Base-by-base conservation (phyloP, 2,888 invertebrate species). In the Gymnoscelis rufifasciata region DNA sequence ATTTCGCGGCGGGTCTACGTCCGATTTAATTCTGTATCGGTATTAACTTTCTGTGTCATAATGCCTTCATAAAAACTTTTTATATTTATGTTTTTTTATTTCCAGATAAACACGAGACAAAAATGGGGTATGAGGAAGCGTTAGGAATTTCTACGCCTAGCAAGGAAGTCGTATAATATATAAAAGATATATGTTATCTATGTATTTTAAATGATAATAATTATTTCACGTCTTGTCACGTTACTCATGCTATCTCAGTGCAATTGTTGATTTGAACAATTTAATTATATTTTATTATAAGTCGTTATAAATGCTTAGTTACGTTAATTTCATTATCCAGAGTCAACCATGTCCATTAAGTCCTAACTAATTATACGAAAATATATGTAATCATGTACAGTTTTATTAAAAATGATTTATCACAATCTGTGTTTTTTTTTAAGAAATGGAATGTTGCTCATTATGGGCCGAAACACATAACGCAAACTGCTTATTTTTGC, bases 81-180 rank as follows among this genome's bases (percentile, higher is more conserved):
- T 19, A 5, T 3, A 19, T 12, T 11, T 14, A 19, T 31, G 26
- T 26, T 3, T 19, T 19, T 19, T 19, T 2, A 3, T 19, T 78
- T 84, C 52, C 82, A 87, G 89, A 84, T 60, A 88, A 86, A 68
- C 77, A 80, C 55, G 92, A 91, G 68, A 88, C 90, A 39, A 91
- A 92, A 71, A 86, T 90, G 24, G 96, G 94, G 39, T 97, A 97
- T 69, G 97, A 97, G 78, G 96, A 96, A 86, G 94, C 97, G 28
- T 90, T 94, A 63, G 97, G 96, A 54, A 96, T 97, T 69, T 96
- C 96, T 36, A 97, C 96, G 28, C 96, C 97, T 7, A 96, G 95
- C 66, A 96, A 97, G 83, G 95, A 96, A 83, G 92, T 94, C 68
- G 82, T 90, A 74, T 90, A 90, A 80, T 78, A 68, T 70, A 73